phyloP scores from a whole-genome alignment of 2,888 invertebrate species.

The Glaucopsyche alexis region DNA sequence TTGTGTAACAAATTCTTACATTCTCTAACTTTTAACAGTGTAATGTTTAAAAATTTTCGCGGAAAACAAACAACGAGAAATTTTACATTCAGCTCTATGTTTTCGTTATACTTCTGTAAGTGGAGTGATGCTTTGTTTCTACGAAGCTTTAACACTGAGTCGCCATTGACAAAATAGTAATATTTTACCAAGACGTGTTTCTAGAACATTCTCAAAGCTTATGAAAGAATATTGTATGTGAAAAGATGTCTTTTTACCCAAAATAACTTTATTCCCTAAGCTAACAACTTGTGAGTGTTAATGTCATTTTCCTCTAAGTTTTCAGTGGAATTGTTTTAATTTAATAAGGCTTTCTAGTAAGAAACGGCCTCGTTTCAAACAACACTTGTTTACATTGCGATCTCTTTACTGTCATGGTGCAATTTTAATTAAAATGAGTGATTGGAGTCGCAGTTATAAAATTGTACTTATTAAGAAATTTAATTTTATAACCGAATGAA shows the following conservation, averaged over 20 bases:
- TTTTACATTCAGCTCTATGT: conserved; percentile 12
- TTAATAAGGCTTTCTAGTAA: background rate
- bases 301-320: background rate
- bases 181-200: conserved; percentile 23
- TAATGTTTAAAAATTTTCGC: conserved; percentile 6
- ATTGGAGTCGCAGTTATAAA: background rate
- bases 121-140: conserved; percentile 26
- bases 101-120: conserved; percentile 1
- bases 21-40: conserved; percentile 3
- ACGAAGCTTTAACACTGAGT: conserved; percentile 19
- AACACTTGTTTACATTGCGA: background rate
- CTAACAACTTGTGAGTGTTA: background rate
- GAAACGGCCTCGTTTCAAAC: background rate
- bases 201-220: background rate
- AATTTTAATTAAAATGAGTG: background rate
- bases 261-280: conserved; percentile 1
- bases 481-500: background rate
- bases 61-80: conserved; percentile 1
- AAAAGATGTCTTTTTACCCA: background rate
- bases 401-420: background rate
- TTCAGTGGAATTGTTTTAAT: background rate
- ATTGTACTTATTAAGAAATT: background rate
- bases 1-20: conserved; percentile 5
- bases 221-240: background rate
- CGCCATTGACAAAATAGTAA: conserved; percentile 24